Conservation (phyloP, 2,797 vertebrate genomes). For the Schizothorax lantsangensis region DNA sequence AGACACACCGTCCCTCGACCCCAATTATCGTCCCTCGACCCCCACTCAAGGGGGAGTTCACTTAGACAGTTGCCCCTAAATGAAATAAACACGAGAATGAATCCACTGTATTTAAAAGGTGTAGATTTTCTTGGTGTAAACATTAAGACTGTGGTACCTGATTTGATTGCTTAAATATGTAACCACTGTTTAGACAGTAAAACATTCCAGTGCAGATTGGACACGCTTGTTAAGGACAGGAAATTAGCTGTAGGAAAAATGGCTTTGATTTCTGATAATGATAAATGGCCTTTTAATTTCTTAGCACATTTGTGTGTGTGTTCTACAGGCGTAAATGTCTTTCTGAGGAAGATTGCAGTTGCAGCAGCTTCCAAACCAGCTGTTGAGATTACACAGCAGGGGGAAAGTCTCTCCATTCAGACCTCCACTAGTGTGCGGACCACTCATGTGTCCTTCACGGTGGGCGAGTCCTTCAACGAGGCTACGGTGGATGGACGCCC, state of each 20-base stretch:
- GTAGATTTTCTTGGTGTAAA: background rate
- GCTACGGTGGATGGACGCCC: constrained; percentile 89
- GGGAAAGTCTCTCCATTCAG: constrained; percentile 88
- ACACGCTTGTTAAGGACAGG: constrained; percentile 33
- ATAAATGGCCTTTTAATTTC: constrained; percentile 10
- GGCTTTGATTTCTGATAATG: constrained; percentile 18
- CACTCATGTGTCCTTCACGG: constrained; percentile 88
- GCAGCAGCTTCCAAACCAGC: constrained; percentile 87
- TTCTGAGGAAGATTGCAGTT: constrained; percentile 90
- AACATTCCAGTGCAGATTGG: constrained; percentile 23
- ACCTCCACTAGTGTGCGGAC: constrained; percentile 90
- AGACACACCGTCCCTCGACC: constrained; percentile 42
- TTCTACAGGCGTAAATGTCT: constrained; percentile 84
- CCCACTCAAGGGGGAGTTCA: background rate
- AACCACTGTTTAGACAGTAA: constrained; percentile 8
- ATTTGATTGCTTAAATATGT: constrained; percentile 21
- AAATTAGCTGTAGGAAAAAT: constrained; percentile 7
- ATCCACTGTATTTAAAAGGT: constrained; percentile 7
- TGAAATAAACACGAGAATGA: constrained; percentile 6
- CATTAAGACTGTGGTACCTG: background rate
- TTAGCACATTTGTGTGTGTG: constrained; percentile 38
- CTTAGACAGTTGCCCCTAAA: constrained; percentile 10
- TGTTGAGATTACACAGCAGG: constrained; percentile 90
- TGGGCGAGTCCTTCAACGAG: constrained; percentile 90
- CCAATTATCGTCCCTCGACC: constrained; percentile 44